Evolutionary conservation across 2,113 vertebrate species (phyloP).

Genomic region (Petromus typicus): DNA sequence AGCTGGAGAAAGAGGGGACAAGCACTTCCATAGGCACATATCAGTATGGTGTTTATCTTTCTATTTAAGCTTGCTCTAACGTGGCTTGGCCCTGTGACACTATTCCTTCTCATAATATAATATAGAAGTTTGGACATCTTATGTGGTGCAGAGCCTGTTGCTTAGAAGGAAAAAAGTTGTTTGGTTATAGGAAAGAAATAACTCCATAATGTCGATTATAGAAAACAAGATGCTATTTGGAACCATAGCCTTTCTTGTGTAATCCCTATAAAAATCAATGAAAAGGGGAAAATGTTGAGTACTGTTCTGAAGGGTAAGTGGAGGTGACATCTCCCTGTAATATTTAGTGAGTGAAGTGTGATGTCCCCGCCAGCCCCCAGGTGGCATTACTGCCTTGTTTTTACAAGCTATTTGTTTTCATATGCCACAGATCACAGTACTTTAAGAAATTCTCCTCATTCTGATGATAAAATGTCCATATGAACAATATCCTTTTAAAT

Average conservation of each 20-base stretch:
- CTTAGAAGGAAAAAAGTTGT: not conserved
- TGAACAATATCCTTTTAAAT: slow-evolving; percentile 60
- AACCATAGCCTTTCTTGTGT: not conserved
- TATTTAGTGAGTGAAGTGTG: slow-evolving; percentile 75
- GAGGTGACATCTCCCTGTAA: not conserved
- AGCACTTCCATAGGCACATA: not conserved
- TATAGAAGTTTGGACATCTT: slow-evolving; percentile 10
- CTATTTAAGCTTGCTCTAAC: not conserved
- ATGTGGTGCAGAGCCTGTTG: not conserved
- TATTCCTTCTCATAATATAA: not conserved
- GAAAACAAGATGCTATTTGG: slow-evolving; percentile 11
- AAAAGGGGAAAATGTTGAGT: slow-evolving; percentile 13
- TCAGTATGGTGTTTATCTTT: not conserved
- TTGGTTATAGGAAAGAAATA: slow-evolving; percentile 23
- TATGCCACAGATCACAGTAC: slow-evolving; percentile 73
- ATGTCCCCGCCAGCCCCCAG: slow-evolving; percentile 85
- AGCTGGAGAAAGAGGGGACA: not conserved
- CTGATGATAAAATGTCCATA: slow-evolving; percentile 69
- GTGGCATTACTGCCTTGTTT: slow-evolving; percentile 88
- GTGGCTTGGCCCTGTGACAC: not conserved
- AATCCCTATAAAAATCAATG: slow-evolving; percentile 42
- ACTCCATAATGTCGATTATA: not conserved
- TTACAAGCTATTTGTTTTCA: slow-evolving; percentile 83
- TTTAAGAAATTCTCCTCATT: slow-evolving; percentile 73
- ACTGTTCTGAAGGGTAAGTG: slow-evolving; percentile 46